Percentiles rank a stretch among this genome's conserved stretches.
Conservation (phyloP, 2,797 vertebrate genomes). For the Tokudaia tokunoshimensis region DNA sequence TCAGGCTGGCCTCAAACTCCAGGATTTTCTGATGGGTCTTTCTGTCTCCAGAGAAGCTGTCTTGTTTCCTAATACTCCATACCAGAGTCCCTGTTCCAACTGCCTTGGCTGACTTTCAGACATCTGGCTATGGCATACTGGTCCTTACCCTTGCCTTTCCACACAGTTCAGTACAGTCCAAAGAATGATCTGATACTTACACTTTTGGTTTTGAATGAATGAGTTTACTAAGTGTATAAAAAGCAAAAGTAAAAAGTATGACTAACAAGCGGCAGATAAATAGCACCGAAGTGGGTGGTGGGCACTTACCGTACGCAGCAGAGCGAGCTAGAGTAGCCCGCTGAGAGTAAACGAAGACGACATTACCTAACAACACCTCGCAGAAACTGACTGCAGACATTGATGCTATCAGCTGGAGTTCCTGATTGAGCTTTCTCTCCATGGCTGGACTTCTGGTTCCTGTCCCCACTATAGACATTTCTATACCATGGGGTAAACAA, state of each 20-base stretch:
- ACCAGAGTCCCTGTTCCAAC: background rate
- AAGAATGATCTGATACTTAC: background rate
- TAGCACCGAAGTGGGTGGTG: background rate
- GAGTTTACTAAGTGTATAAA: background rate
- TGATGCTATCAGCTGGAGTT: background rate
- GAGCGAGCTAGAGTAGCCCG: background rate
- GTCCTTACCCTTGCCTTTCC: background rate
- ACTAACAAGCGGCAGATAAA: background rate
- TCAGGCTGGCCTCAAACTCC: no score
- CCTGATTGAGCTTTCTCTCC: background rate
- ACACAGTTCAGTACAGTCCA: background rate
- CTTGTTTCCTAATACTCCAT: background rate
- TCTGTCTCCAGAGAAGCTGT: background rate
- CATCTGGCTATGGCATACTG: background rate
- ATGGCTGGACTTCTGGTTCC: background rate
- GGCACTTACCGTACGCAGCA: background rate
- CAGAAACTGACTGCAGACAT: background rate
- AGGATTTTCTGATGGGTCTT: background rate
- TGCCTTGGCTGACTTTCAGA: background rate
- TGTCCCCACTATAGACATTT: background rate
- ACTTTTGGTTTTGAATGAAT: background rate
- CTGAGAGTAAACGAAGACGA: background rate
- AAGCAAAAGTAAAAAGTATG: background rate
- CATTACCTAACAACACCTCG: background rate
- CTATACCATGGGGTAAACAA: no score